Evolutionary conservation across 2,113 vertebrate genomes (phyloP).

Genomic region (Spermophilus dauricus): DNA sequence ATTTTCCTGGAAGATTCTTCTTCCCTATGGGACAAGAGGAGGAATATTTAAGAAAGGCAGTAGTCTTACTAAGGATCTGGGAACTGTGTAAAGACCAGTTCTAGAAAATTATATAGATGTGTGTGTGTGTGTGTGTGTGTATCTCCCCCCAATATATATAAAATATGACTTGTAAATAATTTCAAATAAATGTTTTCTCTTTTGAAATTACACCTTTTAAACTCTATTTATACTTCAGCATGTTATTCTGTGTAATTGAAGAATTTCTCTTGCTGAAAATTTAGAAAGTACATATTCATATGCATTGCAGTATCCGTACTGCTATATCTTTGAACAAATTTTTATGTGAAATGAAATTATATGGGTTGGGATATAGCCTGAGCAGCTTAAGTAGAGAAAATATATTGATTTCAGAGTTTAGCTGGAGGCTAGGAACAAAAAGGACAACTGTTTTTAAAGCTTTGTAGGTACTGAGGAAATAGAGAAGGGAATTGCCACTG

Average conservation of each 20-base stretch:
- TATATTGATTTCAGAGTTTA: constrained; percentile 41
- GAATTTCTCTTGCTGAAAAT: not conserved
- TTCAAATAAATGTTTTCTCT: not conserved
- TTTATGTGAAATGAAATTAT: constrained; percentile 4
- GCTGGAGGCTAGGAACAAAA: not conserved
- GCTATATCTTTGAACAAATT: not conserved
- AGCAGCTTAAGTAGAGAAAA: constrained; percentile 48
- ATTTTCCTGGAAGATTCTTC: constrained; percentile 19
- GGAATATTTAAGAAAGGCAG: not conserved
- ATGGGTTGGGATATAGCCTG: constrained; percentile 7
- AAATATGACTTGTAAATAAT: not conserved
- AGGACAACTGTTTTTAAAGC: not conserved
- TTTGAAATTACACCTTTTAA: constrained; percentile 47
- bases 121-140: too few species aligned
- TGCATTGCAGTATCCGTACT: not conserved
- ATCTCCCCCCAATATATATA: not conserved
- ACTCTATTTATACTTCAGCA: not conserved
- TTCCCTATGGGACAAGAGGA: not conserved
- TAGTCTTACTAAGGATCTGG: not conserved
- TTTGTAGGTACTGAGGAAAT: not conserved
- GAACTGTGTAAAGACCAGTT: not conserved
- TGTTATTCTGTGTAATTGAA: not conserved
- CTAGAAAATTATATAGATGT: not conserved
- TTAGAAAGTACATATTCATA: not conserved
- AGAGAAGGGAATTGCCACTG: not conserved